These are phyloP conservation scores for Butorides virescens DNA, from an alignment of 2,113 vertebrate species.

Conservation along the genomic window DNA sequence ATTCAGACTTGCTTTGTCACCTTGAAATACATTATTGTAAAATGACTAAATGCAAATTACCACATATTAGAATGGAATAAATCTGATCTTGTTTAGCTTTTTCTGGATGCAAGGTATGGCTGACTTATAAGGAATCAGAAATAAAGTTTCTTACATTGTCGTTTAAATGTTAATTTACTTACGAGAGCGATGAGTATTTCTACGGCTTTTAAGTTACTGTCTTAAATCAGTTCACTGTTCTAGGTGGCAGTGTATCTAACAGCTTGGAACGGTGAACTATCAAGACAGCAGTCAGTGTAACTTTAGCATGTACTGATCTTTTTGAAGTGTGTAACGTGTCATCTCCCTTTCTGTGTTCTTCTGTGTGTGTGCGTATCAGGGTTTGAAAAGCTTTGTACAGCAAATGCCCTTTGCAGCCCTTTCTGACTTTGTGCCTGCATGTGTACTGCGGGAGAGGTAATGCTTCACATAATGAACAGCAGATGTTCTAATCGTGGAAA, in stretches of 20 bases:
- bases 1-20: neutral
- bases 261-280: neutral
- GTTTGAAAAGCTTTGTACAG: neutral
- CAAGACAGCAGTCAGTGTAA: neutral
- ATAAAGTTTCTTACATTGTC: neutral
- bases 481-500: fast-evolving
- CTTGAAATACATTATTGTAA: neutral
- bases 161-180: neutral
- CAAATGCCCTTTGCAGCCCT: neutral
- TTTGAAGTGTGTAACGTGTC: neutral
- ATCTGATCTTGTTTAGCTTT: neutral
- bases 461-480: neutral
- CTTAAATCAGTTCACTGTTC: neutral
- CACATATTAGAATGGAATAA: neutral
- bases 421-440: neutral
- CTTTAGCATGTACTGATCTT: neutral
- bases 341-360: neutral
- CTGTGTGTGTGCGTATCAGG: neutral
- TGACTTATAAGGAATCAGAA: neutral
- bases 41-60: neutral
- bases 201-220: neutral
- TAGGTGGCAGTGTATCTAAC: neutral
- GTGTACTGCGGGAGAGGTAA: neutral
- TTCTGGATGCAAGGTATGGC: neutral
- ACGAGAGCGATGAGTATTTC: neutral